A percentile compares a stretch with the other conserved stretches of the same genome.
Evolutionary conservation across 2,888 invertebrate species (phyloP).

Genomic region (Pheosia gnoma): DNA sequence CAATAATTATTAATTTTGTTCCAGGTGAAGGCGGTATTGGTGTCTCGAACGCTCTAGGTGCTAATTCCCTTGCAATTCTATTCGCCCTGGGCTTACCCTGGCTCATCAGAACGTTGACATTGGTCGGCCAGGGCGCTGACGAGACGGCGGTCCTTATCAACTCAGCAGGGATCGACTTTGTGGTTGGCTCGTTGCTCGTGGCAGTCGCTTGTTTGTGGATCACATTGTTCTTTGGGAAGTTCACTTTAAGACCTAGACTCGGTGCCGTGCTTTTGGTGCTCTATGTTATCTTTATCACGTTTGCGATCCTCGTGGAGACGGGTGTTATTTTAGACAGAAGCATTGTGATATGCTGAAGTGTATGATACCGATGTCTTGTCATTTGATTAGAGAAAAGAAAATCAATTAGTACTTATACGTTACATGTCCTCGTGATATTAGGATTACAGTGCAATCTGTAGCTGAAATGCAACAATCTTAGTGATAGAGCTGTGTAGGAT

Average conservation of each 20-base stretch:
- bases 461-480: neutral
- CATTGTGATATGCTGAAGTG: conserved; percentile 13
- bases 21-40: conserved; percentile 93
- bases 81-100: conserved; percentile 93
- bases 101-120: conserved; percentile 89
- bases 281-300: conserved; percentile 88
- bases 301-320: conserved; percentile 91
- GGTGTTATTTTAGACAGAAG: conserved; percentile 83
- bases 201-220: conserved; percentile 89
- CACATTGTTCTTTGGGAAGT: conserved; percentile 87
- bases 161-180: conserved; percentile 92
- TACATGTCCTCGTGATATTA: neutral
- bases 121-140: conserved; percentile 74
- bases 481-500: conserved; percentile 5
- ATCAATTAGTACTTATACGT: neutral
- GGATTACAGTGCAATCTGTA: neutral
- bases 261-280: conserved; percentile 87
- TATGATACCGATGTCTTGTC: neutral
- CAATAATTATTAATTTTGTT: conserved; percentile 41
- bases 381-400: conserved; percentile 24
- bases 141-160: conserved; percentile 86
- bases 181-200: conserved; percentile 89
- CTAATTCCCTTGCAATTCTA: conserved; percentile 93
- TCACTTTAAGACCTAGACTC: conserved; percentile 87
- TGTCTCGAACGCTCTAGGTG: conserved; percentile 93